A percentile compares a stretch with the other conserved stretches of the same genome.
phyloP scores from a whole-genome alignment of 2,113 vertebrate species.

The Salvelinus fontinalis region DNA sequence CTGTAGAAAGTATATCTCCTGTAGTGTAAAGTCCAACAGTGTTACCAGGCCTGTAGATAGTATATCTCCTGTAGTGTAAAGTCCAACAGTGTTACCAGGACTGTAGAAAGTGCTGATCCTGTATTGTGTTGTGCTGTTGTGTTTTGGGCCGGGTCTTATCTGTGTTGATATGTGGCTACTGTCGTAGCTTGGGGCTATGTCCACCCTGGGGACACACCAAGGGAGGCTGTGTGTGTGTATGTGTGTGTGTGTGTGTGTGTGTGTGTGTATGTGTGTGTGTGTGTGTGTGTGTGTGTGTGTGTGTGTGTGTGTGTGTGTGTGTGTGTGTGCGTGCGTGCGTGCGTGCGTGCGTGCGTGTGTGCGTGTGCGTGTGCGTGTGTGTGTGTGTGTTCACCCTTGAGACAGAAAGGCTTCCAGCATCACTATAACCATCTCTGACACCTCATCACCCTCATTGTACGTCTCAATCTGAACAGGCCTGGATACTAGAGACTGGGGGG shows the following conservation, averaged over 20 bases:
- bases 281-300: too few species aligned
- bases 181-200: conserved; percentile 57
- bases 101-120: not conserved
- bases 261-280: too few species aligned
- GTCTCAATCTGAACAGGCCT: conserved; percentile 57
- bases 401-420: conserved; percentile 46
- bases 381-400: not conserved
- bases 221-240: conserved; percentile 23
- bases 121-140: not conserved
- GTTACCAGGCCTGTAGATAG: not conserved
- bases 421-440: conserved; percentile 76
- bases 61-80: not conserved
- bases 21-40: not conserved
- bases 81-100: too few species aligned
- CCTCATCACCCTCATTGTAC: conserved; percentile 67
- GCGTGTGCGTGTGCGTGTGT: too few species aligned
- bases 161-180: conserved; percentile 67
- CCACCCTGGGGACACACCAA: conserved; percentile 66
- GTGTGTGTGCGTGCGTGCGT: too few species aligned
- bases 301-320: too few species aligned
- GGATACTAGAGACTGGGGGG: not conserved
- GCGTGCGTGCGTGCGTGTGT: too few species aligned
- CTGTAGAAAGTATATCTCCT: too few species aligned
- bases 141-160: conserved; percentile 43
- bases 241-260: too few species aligned